These are phyloP conservation scores for Dasysyrphus albostriatus DNA, from an alignment of 2,888 invertebrate species.

Conservation along the genomic window DNA sequence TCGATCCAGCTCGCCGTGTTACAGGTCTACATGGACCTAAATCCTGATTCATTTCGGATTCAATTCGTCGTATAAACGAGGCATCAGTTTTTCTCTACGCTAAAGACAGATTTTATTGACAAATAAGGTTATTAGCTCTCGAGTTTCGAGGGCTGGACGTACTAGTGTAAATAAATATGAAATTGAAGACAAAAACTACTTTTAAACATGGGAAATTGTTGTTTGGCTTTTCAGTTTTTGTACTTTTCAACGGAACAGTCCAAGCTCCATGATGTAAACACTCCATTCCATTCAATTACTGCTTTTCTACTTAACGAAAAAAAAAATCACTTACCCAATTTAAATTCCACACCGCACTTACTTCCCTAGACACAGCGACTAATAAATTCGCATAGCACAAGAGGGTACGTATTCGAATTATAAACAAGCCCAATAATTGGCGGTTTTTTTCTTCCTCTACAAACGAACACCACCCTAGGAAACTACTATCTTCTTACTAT, in stretches of 20 bases:
- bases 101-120: too few relatives aligned
- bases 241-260: not conserved
- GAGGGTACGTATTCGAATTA: constrained; percentile 29
- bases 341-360: constrained; percentile 41
- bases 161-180: too few relatives aligned
- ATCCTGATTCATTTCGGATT: too few relatives aligned
- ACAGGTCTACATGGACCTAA: too few relatives aligned
- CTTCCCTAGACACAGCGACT: not conserved
- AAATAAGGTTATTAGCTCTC: too few relatives aligned
- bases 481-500: constrained; percentile 31
- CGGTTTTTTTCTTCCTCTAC: not conserved
- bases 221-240: not conserved
- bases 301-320: not conserved
- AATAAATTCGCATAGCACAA: constrained; percentile 39
- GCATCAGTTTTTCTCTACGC: too few relatives aligned
- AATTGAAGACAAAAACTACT: too few relatives aligned
- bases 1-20: too few relatives aligned
- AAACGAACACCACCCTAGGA: constrained; percentile 55
- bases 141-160: too few relatives aligned
- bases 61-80: too few relatives aligned
- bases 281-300: not conserved
- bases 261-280: not conserved
- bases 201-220: not conserved
- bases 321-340: constrained; percentile 34
- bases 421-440: constrained; percentile 46